Evolutionary conservation across 2,888 invertebrate genomes (phyloP).

Genomic region (Tanytarsus gracilentus): DNA sequence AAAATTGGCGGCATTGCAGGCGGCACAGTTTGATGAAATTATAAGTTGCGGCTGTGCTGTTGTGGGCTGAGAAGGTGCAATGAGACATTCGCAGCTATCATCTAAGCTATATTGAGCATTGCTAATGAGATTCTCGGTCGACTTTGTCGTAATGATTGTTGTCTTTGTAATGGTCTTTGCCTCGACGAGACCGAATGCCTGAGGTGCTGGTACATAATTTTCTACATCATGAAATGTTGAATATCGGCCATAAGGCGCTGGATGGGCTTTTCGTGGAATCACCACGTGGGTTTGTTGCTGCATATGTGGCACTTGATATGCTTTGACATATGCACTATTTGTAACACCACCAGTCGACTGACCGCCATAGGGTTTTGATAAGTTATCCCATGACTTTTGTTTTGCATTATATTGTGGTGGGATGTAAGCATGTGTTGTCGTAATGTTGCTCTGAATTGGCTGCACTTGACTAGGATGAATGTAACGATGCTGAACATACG

Average conservation of each 20-base stretch:
- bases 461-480: constrained; percentile 42
- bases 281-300: constrained; percentile 37
- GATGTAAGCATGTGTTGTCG: constrained; percentile 39
- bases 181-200: constrained; percentile 41
- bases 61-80: constrained; percentile 32
- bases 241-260: constrained; percentile 39
- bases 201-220: constrained; percentile 44
- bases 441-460: constrained; percentile 33
- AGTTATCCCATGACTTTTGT: constrained; percentile 84
- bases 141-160: constrained; percentile 56
- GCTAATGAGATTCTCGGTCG: constrained; percentile 68
- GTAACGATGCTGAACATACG: constrained; percentile 40
- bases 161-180: constrained; percentile 47
- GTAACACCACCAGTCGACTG: constrained; percentile 77
- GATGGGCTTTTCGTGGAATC: constrained; percentile 23
- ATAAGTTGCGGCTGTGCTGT: constrained; percentile 11
- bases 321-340: constrained; percentile 30
- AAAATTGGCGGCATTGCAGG: constrained; percentile 33
- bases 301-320: constrained; percentile 30
- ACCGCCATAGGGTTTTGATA: constrained; percentile 68
- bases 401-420: constrained; percentile 50
- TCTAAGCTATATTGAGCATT: constrained; percentile 57
- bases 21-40: constrained; percentile 32
- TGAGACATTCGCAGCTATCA: constrained; percentile 64
- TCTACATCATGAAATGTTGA: constrained; percentile 42